phyloP scores from a whole-genome alignment of 2,113 vertebrate species.

The Lichenostomus cassidix region DNA sequence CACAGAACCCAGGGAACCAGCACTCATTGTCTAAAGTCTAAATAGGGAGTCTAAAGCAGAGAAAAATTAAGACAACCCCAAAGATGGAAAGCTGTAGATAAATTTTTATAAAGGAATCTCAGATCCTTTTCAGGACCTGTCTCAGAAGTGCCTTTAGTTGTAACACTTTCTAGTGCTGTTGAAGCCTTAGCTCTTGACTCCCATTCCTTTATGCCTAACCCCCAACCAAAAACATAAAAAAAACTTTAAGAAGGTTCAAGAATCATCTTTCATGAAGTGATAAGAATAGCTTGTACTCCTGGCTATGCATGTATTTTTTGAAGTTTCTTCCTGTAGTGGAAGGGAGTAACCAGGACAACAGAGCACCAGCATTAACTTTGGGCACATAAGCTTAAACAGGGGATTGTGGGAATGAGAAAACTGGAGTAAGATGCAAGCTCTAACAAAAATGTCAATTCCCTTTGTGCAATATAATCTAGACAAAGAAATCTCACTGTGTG shows the following conservation, averaged over 20 bases:
- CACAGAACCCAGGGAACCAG: not conserved
- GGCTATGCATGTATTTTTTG: accelerated
- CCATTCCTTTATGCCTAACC: not conserved
- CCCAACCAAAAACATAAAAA: not conserved
- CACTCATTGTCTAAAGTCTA: not conserved
- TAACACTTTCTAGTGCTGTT: not conserved
- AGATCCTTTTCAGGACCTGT: not conserved
- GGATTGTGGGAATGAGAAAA: not conserved
- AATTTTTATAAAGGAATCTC: not conserved
- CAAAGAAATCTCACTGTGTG: not conserved
- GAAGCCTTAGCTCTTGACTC: not conserved
- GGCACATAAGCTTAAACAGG: not conserved
- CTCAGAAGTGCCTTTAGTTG: not conserved
- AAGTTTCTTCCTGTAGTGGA: not conserved
- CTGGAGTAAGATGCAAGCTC: not conserved
- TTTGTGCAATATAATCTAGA: not conserved
- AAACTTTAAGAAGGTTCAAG: not conserved
- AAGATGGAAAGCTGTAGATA: not conserved
- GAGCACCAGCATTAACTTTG: not conserved
- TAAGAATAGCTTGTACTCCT: not conserved
- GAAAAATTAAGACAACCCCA: not conserved
- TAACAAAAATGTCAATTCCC: not conserved
- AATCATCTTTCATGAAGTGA: not conserved
- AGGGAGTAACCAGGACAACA: not conserved
- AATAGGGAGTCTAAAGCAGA: not conserved